phyloP scores from a whole-genome alignment of 2,113 vertebrate species.

The Cyprinodon variegatus region DNA sequence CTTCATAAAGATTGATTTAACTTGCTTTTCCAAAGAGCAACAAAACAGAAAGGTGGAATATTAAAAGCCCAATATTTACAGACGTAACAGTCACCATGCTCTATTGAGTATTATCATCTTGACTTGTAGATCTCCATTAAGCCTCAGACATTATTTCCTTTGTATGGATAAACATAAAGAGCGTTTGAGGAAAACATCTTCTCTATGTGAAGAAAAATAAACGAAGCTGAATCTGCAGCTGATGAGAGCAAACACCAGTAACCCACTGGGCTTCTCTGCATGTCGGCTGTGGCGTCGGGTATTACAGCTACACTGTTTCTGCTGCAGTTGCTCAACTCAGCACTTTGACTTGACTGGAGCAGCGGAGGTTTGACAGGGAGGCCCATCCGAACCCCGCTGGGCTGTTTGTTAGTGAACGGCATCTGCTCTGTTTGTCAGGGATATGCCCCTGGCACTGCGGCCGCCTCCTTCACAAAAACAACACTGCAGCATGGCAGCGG shows the following conservation, averaged over 20 bases:
- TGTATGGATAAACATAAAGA: conserved; percentile 50
- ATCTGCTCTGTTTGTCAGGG: conserved; percentile 82
- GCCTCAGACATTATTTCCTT: conserved; percentile 50
- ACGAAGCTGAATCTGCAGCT: conserved; percentile 49
- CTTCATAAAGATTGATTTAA: too few relatives aligned
- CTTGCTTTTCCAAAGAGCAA: too few relatives aligned
- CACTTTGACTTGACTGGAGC: conserved; percentile 72
- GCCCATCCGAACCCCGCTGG: conserved; percentile 60
- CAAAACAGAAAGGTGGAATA: too few relatives aligned
- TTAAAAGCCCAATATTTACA: too few relatives aligned
- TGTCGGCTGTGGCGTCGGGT: conserved; percentile 60
- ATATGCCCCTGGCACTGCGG: conserved; percentile 68
- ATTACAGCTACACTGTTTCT: conserved; percentile 41
- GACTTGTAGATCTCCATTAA: conserved; percentile 54
- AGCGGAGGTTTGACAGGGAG: conserved; percentile 69
- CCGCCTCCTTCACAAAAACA: conserved; percentile 54
- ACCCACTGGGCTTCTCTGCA: conserved; percentile 57
- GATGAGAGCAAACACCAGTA: conserved; percentile 47
- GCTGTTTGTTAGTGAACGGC: conserved; percentile 84
- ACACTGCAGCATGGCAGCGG: conserved; percentile 60
- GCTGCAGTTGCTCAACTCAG: conserved; percentile 66
- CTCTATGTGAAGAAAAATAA: conserved; percentile 32
- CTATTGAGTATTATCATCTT: conserved; percentile 51
- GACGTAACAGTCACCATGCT: conserved; percentile 23
- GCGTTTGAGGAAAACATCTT: conserved; percentile 40